These are phyloP conservation scores for Geodia barretti DNA, from an alignment of 37 sponge, comb jelly and placozoan genomes.

Conservation along the genomic window DNA sequence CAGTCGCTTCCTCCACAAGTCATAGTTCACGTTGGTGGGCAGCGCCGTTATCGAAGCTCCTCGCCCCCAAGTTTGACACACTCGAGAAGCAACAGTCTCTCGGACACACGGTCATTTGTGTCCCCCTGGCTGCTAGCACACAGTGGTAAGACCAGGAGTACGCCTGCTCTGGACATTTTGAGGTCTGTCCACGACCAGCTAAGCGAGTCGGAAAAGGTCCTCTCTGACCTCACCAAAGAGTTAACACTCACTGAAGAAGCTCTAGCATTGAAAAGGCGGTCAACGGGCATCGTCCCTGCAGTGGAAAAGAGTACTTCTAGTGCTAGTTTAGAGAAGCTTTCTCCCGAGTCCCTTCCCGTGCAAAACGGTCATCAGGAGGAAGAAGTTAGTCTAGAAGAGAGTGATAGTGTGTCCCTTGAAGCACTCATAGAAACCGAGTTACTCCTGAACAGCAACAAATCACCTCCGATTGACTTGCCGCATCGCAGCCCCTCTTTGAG, in stretches of 20 bases:
- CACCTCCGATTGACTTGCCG: background rate
- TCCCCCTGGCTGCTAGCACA: background rate
- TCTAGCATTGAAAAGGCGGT: background rate
- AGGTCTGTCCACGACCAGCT: background rate
- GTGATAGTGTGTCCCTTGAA: background rate
- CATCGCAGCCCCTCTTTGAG: background rate
- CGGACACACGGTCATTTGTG: background rate
- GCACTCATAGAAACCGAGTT: background rate
- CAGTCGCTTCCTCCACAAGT: background rate
- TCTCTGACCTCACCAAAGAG: background rate
- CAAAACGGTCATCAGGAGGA: background rate
- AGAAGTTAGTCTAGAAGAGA: background rate
- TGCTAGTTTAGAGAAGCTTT: background rate
- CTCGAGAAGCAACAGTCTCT: background rate
- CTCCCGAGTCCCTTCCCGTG: background rate
- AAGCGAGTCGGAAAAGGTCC: background rate
- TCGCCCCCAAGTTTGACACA: background rate
- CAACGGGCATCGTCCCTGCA: too few species aligned
- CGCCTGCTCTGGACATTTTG: background rate
- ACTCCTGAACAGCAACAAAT: background rate
- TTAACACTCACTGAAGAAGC: background rate
- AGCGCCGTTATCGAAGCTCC: background rate
- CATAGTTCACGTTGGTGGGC: background rate
- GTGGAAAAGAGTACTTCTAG: background rate
- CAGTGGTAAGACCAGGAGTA: background rate